Evolutionary conservation across 1,140 invertebrate species (phyloP), one percentile per base, ranked within the genome.

Genomic region (Hycleus cichorii): DNA sequence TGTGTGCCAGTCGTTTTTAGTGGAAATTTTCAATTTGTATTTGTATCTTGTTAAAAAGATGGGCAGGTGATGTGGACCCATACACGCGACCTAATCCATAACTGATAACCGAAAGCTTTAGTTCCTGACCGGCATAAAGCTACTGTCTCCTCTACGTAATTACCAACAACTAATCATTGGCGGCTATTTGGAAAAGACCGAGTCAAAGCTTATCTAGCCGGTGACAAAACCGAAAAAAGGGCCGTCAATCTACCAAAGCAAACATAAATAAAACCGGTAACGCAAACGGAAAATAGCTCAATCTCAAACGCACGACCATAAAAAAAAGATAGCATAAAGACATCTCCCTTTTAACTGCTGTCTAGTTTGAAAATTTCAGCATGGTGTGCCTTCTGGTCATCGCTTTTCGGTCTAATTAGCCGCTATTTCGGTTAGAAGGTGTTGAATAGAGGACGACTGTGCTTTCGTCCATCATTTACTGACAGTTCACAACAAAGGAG

Each of bases 21-120:
- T 32, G 7, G 7, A 32, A 32, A 39, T 52, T 52, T 50, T 44
- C 49, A 52, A 52, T 52, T 52, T 52, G 49, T 52, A 52, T 43
- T 39, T 43, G 32, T 32, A 3, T 2, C 32, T 32, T 32, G 32
- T 32, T 32, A 32, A 32, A 32, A 8, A 46, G 32, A 18, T 12
- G 38, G 46, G 58, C 58, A 60, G 58, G 58, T 60, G 58, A 40
- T 47, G 52, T 24, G 10, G 9, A 24, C 47, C 39, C 43, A 47
- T 52, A 60, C 58, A 60, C 58, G 58, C 58, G 47, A 60, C 53
- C 52, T 56, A 60, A 56, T 49, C 58, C 52, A 56, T 42, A 55
- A 55, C 52, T 49, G 47, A 60, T 60, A 60, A 60, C 52, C 25
- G 5, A 24, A 43, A 52, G 56, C 56, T 60, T 42, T 45, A 24